Base-by-base conservation (phyloP, 2,113 vertebrate species). In the Craseonycteris thonglongyai region DNA sequence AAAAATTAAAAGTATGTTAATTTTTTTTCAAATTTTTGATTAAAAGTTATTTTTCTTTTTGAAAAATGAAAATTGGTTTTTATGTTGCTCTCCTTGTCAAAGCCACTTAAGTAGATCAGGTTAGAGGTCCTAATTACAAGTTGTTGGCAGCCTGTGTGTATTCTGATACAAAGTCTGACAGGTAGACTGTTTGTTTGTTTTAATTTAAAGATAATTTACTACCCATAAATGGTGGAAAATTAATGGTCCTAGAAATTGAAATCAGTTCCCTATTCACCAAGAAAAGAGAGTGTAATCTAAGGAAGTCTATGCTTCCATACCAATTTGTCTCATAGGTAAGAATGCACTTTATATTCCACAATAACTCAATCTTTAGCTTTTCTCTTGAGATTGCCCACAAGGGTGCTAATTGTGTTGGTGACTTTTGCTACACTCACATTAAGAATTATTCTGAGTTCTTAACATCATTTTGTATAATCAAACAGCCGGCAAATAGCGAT, bases 191-290 rank as follows among this genome's bases (percentile, higher is more conserved):
- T 95, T 89, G 56, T 96, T 96, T 97, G 82, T 95, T 96, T 97
- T 93, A 94, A 97, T 94, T 97, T 96, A 94, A 96, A 96, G 87
- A 75, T 89, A 97, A 97, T 97, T 96, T 97, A 61, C n/a, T 93
- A 83, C 19, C 45, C 66, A 94, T 93, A 97, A 95, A 94, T 95
- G 33, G 51, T 71, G 95, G 49, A 80, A 96, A 42, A 95, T 91
- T 96, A 95, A 96, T 92, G 76, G 51, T 71, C 75, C 69, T 88
- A 94, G 79, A 94, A 94, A 96, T 88, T 96, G 92, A 96, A 94
- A 92, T 97, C 45, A 88, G 92, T 95, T 96, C 49, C 56, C 75
- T 91, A 78, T 87, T 97, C 63, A 95, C 82, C 75, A 96, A 85
- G 74, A 91, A 88, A 33, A 95, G 33, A 95, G 56, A 58, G 40